Evolutionary conservation across 2,888 invertebrate species (phyloP).

Genomic region (Gerris lacustris): DNA sequence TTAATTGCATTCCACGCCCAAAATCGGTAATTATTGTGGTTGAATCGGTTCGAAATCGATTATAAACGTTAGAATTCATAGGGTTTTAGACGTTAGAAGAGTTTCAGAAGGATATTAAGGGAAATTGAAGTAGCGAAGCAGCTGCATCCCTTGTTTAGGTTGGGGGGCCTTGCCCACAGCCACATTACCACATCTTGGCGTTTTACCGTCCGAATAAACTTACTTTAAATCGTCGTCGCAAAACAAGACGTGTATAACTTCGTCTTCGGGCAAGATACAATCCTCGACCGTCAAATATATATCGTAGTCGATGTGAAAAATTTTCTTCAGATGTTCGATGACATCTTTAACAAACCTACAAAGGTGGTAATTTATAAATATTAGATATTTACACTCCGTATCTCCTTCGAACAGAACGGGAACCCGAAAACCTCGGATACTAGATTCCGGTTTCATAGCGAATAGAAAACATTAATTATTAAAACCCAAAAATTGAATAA

Average conservation of each 20-base stretch:
- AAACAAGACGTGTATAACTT: not conserved
- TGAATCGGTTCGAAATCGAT: too few species aligned
- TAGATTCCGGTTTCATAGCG: not conserved
- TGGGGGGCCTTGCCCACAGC: slow-evolving; percentile 1
- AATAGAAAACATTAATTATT: slow-evolving; percentile 1
- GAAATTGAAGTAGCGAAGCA: too few species aligned
- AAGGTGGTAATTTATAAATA: slow-evolving; percentile 1
- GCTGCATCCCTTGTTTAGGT: too few species aligned
- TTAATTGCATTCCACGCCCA: too few species aligned
- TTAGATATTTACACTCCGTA: slow-evolving; percentile 1
- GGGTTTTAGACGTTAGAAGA: too few species aligned
- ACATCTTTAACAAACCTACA: slow-evolving; percentile 1
- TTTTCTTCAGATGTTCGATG: not conserved
- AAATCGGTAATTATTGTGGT: too few species aligned
- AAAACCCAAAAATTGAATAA: not conserved
- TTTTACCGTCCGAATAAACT: not conserved
- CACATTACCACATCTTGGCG: not conserved
- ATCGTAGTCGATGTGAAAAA: not conserved
- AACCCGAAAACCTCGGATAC: not conserved
- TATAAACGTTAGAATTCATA: too few species aligned
- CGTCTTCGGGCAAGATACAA: not conserved
- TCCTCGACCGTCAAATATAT: not conserved
- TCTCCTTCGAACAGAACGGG: not conserved
- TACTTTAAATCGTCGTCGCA: slow-evolving; percentile 3
- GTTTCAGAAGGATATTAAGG: too few species aligned